These are phyloP conservation scores for Watsonalla binaria DNA, from an alignment of 2,888 invertebrate species.

Conservation along the genomic window DNA sequence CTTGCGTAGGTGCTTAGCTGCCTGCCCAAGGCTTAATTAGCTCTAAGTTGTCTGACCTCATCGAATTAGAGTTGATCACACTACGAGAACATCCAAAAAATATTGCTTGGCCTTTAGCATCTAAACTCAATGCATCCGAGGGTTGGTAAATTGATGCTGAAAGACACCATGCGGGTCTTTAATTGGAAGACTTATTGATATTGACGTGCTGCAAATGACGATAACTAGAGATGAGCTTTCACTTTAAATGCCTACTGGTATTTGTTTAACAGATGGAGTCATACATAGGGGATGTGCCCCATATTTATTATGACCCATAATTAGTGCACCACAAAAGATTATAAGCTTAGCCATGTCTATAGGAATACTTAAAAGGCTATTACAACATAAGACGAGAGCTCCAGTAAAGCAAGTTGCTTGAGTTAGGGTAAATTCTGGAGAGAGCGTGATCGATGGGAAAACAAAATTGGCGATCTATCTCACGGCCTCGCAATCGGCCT, in stretches of 20 bases:
- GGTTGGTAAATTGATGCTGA: conserved; percentile 54
- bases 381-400: conserved; percentile 35
- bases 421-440: background rate
- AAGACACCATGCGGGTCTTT: conserved; percentile 59
- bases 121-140: conserved; percentile 12
- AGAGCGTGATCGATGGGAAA: conserved; percentile 15
- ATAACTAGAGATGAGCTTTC: conserved; percentile 20
- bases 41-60: background rate
- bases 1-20: conserved; percentile 36
- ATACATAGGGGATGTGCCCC: conserved; percentile 44
- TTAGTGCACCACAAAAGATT: conserved; percentile 57
- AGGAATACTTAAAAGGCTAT: conserved; percentile 63
- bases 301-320: conserved; percentile 38
- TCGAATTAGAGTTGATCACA: background rate
- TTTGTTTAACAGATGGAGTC: conserved; percentile 26
- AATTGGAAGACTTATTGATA: conserved; percentile 61
- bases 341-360: conserved; percentile 59
- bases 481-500: conserved; percentile 54
- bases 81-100: background rate
- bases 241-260: conserved; percentile 21
- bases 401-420: background rate
- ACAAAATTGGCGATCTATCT: conserved; percentile 46
- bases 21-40: conserved; percentile 11
- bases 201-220: conserved; percentile 40
- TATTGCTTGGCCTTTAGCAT: background rate